Percentiles rank a stretch among this genome's conserved stretches.
phyloP scores from a whole-genome alignment of 2,888 invertebrate species.

The Odontothrips loti region DNA sequence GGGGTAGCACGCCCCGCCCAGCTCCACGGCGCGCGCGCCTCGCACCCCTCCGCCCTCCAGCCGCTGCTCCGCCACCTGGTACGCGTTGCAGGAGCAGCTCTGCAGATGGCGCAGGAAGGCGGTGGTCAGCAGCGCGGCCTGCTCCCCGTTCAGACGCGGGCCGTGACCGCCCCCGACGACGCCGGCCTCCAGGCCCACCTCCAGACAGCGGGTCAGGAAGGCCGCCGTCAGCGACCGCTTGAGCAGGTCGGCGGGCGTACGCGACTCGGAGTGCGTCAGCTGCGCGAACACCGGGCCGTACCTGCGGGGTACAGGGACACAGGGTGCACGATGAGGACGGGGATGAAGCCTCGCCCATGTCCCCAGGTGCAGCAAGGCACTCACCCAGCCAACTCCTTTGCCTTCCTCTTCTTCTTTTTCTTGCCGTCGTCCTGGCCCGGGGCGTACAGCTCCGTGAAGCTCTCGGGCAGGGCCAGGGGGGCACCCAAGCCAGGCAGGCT shows the following conservation, averaged over 20 bases:
- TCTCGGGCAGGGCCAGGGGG: slow-evolving; percentile 3
- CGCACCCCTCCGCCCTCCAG: not conserved
- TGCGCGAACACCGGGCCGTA: slow-evolving; percentile 46
- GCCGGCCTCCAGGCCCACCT: slow-evolving; percentile 40
- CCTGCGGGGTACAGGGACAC: slow-evolving; percentile 37
- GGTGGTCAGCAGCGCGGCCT: slow-evolving; percentile 43
- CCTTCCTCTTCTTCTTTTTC: not conserved
- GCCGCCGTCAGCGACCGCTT: slow-evolving; percentile 46
- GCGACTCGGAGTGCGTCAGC: slow-evolving; percentile 44
- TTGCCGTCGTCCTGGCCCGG: not conserved
- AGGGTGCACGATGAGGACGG: too few species aligned
- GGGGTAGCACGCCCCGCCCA: slow-evolving; percentile 51
- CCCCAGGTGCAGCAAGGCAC: slow-evolving; percentile 21
- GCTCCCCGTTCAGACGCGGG: slow-evolving; percentile 33
- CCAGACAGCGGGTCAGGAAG: slow-evolving; percentile 47
- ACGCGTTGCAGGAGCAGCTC: slow-evolving; percentile 50
- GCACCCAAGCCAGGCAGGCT: too few species aligned
- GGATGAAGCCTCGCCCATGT: slow-evolving; percentile 31
- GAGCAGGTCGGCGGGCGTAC: slow-evolving; percentile 45
- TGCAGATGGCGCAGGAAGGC: slow-evolving; percentile 48
- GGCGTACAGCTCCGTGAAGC: slow-evolving; percentile 27
- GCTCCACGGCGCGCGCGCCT: not conserved
- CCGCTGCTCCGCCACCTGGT: slow-evolving; percentile 47
- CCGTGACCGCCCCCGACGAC: slow-evolving; percentile 35
- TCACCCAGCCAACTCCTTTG: not conserved